A percentile compares a stretch with the other conserved stretches of the same genome.
phyloP scores from a whole-genome alignment of 2,888 invertebrate genomes.

The Hyalella azteca region DNA sequence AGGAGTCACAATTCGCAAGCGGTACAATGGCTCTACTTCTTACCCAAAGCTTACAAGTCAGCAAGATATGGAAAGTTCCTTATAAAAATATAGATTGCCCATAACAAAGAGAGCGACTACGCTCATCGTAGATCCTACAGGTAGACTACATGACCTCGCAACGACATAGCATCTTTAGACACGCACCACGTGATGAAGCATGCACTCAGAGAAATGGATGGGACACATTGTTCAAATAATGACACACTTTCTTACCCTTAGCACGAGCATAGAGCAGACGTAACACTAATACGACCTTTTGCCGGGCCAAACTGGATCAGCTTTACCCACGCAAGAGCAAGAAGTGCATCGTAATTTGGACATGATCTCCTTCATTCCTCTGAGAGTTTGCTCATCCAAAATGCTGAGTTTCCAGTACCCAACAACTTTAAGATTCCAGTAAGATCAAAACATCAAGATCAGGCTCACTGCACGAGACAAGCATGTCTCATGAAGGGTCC shows the following conservation, averaged over 20 bases:
- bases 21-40: neutral
- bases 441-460: constrained; percentile 14
- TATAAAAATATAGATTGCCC: constrained; percentile 36
- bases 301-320: too few species aligned
- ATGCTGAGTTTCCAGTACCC: neutral
- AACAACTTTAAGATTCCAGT: neutral
- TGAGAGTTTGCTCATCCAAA: too few species aligned
- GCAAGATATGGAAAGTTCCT: constrained; percentile 31
- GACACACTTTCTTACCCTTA: too few species aligned
- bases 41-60: constrained; percentile 20
- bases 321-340: neutral
- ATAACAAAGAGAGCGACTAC: neutral
- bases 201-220: too few species aligned
- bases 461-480: constrained; percentile 22
- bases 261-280: too few species aligned
- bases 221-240: too few species aligned
- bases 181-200: neutral
- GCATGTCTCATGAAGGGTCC: too few species aligned
- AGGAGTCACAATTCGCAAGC: neutral
- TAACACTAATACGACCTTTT: too few species aligned
- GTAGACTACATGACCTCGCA: constrained; percentile 26
- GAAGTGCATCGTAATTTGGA: too few species aligned
- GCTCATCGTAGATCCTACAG: neutral
- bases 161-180: neutral
- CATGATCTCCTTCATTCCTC: too few species aligned